Conservation (phyloP, 2,888 invertebrate species). For the Platycheirus rosarum region DNA sequence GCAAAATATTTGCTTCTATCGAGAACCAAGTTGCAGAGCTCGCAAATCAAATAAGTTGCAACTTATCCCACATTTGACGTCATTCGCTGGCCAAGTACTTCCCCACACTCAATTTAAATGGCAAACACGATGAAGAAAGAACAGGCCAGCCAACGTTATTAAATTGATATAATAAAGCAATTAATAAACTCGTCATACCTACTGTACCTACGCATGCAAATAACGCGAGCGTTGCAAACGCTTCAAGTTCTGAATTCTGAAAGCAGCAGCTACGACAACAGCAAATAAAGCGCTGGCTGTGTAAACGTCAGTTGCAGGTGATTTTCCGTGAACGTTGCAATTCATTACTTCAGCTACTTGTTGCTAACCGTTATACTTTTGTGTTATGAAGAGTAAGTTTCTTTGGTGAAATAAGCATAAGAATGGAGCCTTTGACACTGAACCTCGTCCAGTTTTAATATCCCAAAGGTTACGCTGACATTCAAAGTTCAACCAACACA, state of each 20-base stretch:
- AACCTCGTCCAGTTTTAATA: slow-evolving; percentile 40
- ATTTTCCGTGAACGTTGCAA: slow-evolving; percentile 36
- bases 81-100: background rate
- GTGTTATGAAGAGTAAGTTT: too few relatives aligned
- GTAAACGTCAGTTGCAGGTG: slow-evolving; percentile 26
- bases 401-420: slow-evolving; percentile 7
- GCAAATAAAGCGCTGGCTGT: background rate
- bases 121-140: slow-evolving; percentile 7
- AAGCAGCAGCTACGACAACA: background rate
- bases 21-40: background rate
- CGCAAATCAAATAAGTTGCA: slow-evolving; percentile 10
- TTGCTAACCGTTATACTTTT: too few relatives aligned
- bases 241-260: slow-evolving; percentile 6
- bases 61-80: slow-evolving; percentile 34
- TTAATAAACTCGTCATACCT: slow-evolving; percentile 43
- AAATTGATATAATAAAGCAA: slow-evolving; percentile 54
- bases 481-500: slow-evolving; percentile 38
- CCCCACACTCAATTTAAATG: background rate
- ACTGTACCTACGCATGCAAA: too few relatives aligned
- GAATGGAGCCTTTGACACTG: slow-evolving; percentile 13
- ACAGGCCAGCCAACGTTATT: slow-evolving; percentile 34
- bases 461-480: slow-evolving; percentile 50
- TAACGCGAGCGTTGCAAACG: slow-evolving; percentile 17
- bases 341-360: slow-evolving; percentile 36
- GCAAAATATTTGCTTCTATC: too few relatives aligned